A percentile compares a stretch with the other conserved stretches of the same genome.
Conservation (phyloP, 2,797 vertebrate species). For the Linurgus olivaceus region DNA sequence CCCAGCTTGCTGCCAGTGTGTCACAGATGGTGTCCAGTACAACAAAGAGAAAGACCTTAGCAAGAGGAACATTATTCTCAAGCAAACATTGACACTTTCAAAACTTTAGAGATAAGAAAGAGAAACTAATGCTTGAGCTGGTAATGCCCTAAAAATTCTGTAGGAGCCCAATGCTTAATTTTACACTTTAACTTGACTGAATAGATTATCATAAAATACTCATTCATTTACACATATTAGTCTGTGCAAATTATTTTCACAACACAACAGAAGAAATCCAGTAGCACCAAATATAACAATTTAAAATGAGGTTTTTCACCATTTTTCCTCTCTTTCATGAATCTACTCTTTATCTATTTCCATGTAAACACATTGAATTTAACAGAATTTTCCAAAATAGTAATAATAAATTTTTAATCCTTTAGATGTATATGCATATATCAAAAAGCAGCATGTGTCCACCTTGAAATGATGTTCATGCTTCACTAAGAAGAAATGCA, state of each 20-base stretch:
- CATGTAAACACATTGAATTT: neutral
- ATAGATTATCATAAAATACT: neutral
- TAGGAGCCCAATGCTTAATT: slow-evolving; percentile 4
- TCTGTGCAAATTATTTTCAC: neutral
- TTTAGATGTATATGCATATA: neutral
- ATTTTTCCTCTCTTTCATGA: neutral
- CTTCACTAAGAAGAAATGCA: neutral
- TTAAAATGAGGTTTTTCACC: neutral
- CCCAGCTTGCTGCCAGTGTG: neutral
- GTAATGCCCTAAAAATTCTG: neutral
- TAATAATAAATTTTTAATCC: neutral
- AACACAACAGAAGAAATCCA: neutral
- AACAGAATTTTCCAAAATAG: neutral
- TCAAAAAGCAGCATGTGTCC: neutral
- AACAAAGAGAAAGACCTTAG: slow-evolving; percentile 8
- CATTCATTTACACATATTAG: neutral
- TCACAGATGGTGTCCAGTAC: neutral
- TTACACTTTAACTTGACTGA: neutral
- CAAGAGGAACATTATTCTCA: slow-evolving; percentile 33
- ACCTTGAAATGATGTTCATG: neutral
- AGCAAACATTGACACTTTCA: slow-evolving; percentile 35
- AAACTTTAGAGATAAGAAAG: slow-evolving; percentile 35
- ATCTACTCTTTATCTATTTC: neutral
- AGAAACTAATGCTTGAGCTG: slow-evolving; percentile 38
- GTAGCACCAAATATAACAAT: neutral